Evolutionary conservation across 2,797 vertebrate genomes (phyloP), one percentile per base, ranked within the genome.

Genomic region (Acropternis orthonyx): DNA sequence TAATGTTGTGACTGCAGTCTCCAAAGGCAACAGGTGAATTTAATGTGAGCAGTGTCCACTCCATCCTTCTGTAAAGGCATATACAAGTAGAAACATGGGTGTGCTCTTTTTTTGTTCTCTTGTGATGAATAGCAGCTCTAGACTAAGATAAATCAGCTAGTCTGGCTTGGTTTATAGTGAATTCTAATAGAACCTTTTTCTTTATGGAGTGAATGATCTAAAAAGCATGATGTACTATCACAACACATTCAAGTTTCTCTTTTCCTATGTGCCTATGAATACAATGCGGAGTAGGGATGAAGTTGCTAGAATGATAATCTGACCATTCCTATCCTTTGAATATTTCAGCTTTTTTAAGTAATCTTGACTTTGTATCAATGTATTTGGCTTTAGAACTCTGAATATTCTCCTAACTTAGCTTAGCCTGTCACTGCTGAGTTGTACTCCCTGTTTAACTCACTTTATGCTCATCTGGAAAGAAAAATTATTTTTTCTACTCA

Each of bases 1-100:
- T 62, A 91, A 62, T 75, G 81, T 76, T 89, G 66, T 63, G 73
- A 73, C 26, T 93, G 92, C 92, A 94, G 39, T 59, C 68, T 88
- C 86, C 62, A 46, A 72, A 88, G 76, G 51, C 48, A 91, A 78
- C 41, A 84, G 44, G 52, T 76, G 59, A 92, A 84, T 89, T 66
- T 86, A 84, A 56, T 18, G 32, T 37, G 23, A 85, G 66, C 14
- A 34, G 10, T 32, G 22, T 54, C 55, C 37, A 73, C 54, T 76
- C 44, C 62, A 63, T 72, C 30, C 48, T 85, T 65, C 65, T 56
- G 67, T 73, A 61, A 77, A 94, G 48, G 65, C 9, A 52, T 72
- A 10, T 36, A 58, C 34, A 24, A 46, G 21, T 36, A 90, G 37
- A 86, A 93, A 88, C 3, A 36, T 19, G 23, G n/a, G 7, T 21